A percentile compares a stretch with the other conserved stretches of the same genome.
phyloP scores from a whole-genome alignment of 2,888 invertebrate species.

The Aelia acuminata region DNA sequence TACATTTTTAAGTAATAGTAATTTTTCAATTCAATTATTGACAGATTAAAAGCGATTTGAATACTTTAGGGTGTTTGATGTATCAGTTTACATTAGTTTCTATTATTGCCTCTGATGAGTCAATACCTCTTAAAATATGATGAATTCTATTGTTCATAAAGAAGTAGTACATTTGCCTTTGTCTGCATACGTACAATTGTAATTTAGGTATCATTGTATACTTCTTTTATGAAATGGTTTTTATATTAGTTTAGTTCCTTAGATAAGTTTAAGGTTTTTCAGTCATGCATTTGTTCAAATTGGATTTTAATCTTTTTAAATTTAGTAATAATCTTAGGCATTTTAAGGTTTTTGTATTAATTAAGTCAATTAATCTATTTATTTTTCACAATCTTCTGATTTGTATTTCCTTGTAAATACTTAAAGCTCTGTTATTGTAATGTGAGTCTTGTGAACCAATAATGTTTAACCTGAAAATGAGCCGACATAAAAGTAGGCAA shows the following conservation, averaged over 20 bases:
- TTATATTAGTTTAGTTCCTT: background rate
- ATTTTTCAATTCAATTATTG: background rate
- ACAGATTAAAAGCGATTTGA: background rate
- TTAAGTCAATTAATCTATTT: background rate
- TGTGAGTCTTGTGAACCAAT: background rate
- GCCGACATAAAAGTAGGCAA: background rate
- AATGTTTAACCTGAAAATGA: background rate
- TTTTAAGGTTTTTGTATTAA: background rate
- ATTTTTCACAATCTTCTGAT: background rate
- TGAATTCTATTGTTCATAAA: background rate
- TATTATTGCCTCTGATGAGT: slow-evolving; percentile 6
- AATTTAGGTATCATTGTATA: background rate
- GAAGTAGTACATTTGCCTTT: background rate
- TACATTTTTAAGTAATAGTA: background rate
- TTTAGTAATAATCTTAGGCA: background rate
- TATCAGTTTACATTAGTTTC: slow-evolving; percentile 10
- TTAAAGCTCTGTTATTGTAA: no score
- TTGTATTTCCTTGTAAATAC: background rate
- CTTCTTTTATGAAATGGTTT: background rate
- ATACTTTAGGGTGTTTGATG: background rate
- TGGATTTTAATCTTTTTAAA: background rate
- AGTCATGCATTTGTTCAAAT: background rate
- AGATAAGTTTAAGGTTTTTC: background rate
- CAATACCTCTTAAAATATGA: background rate
- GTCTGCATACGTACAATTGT: background rate